Percentiles rank a stretch among this genome's conserved stretches.
phyloP scores from a whole-genome alignment of 2,888 invertebrate genomes.

The Aphidoletes aphidimyza region DNA sequence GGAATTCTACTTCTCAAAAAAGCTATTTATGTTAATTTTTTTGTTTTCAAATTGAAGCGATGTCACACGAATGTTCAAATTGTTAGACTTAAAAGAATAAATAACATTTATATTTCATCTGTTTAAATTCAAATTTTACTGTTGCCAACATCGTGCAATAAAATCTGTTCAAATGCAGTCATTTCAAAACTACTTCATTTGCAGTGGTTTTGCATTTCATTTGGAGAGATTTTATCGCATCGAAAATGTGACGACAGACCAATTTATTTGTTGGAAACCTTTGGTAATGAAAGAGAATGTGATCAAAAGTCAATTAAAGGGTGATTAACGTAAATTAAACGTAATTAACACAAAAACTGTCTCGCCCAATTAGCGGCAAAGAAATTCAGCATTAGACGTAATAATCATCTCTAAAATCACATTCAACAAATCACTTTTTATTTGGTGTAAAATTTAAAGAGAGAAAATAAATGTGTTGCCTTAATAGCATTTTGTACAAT shows the following conservation, averaged over 20 bases:
- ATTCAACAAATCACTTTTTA: background rate
- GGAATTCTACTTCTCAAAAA: background rate
- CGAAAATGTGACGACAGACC: background rate
- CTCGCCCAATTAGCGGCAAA: background rate
- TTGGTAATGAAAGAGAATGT: background rate
- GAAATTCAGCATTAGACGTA: background rate
- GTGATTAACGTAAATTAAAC: background rate
- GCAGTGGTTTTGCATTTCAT: background rate
- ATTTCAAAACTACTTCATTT: too few species aligned
- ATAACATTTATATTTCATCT: background rate
- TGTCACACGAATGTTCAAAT: background rate
- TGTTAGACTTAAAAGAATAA: background rate
- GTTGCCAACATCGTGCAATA: background rate
- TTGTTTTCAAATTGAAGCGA: background rate
- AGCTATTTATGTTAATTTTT: background rate
- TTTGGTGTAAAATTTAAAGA: too few species aligned
- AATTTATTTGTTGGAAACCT: background rate
- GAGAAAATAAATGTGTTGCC: too few species aligned
- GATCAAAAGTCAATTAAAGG: background rate
- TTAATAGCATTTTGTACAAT: too few species aligned
- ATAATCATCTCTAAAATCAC: background rate
- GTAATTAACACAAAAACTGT: background rate
- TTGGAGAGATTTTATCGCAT: conserved; percentile 15
- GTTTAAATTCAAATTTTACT: background rate
- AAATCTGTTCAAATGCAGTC: background rate